phyloP scores from a whole-genome alignment of 2,888 invertebrate genomes.

The Chrysopilus asiliformis region DNA sequence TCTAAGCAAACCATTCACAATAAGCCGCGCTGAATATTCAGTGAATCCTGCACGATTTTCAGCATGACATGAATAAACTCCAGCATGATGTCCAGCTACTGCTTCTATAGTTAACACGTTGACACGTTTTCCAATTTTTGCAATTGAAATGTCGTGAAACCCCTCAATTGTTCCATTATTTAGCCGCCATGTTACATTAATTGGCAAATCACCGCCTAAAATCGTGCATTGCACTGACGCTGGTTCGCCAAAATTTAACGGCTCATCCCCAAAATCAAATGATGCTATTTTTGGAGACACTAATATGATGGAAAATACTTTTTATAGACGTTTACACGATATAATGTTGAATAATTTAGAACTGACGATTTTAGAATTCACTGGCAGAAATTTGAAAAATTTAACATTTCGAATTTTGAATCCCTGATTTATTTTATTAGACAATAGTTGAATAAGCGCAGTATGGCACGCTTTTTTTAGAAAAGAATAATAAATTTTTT shows the following conservation, averaged over 20 bases:
- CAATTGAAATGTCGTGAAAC: conserved; percentile 38
- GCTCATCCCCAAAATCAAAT: conserved; percentile 46
- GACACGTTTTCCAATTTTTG: conserved; percentile 50
- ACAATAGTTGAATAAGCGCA: no score
- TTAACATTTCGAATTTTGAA: no score
- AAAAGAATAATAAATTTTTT: no score
- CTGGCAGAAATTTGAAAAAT: no score
- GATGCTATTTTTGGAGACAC: conserved; percentile 42
- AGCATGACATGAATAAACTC: conserved; percentile 57
- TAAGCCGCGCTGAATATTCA: conserved; percentile 43
- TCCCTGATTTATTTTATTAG: no score
- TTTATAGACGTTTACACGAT: no score
- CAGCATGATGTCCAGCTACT: conserved; percentile 44
- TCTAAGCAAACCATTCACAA: conserved; percentile 46
- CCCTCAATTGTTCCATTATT: conserved; percentile 34
- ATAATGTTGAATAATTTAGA: no score
- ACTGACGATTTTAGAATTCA: no score
- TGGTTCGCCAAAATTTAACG: conserved; percentile 46
- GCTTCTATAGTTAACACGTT: conserved; percentile 46
- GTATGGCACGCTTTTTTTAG: no score
- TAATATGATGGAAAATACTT: no score
- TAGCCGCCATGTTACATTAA: conserved; percentile 47
- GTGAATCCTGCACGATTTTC: conserved; percentile 47
- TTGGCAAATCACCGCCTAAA: conserved; percentile 49
- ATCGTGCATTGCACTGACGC: conserved; percentile 47